Evolutionary conservation across 2,888 invertebrate species (phyloP).

Genomic region (Drosophila borborema): DNA sequence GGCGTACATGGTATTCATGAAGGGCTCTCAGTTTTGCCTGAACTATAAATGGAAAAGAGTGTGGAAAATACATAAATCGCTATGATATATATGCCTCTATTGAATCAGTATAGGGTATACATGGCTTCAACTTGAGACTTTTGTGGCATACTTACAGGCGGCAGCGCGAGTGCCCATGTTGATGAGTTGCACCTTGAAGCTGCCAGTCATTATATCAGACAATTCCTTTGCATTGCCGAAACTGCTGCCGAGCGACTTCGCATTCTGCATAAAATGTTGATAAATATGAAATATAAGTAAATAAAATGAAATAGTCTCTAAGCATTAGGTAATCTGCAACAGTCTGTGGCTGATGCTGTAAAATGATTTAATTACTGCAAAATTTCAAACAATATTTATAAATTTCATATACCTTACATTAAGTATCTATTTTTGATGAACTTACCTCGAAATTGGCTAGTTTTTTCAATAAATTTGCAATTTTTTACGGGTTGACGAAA

Average conservation of each 20-base stretch:
- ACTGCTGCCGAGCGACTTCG: slow-evolving; percentile 83
- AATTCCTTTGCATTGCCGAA: slow-evolving; percentile 84
- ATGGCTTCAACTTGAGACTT: slow-evolving; percentile 51
- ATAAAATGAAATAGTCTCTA: neutral
- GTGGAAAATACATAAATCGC: neutral
- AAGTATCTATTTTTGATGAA: slow-evolving; percentile 19
- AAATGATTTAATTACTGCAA: neutral
- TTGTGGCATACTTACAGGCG: slow-evolving; percentile 90
- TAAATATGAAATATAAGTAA: neutral
- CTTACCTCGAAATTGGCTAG: slow-evolving; percentile 84
- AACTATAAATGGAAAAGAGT: slow-evolving; percentile 88
- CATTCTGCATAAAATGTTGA: slow-evolving; percentile 68
- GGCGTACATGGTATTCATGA: slow-evolving; percentile 97
- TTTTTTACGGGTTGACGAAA: slow-evolving; percentile 80
- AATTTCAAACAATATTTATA: slow-evolving; percentile 11
- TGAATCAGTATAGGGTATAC: neutral
- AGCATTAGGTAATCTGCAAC: slow-evolving; percentile 45
- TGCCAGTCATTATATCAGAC: slow-evolving; percentile 88
- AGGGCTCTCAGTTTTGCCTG: slow-evolving; percentile 98
- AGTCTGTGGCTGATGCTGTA: slow-evolving; percentile 34
- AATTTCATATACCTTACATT: slow-evolving; percentile 22
- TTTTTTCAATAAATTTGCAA: slow-evolving; percentile 84
- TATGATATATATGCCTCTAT: neutral
- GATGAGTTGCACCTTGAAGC: slow-evolving; percentile 89
- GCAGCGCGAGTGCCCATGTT: slow-evolving; percentile 97